Evolutionary conservation across 37 sponge, comb jelly and placozoan species (phyloP).

Genomic region (Chondrosia reniformis): DNA sequence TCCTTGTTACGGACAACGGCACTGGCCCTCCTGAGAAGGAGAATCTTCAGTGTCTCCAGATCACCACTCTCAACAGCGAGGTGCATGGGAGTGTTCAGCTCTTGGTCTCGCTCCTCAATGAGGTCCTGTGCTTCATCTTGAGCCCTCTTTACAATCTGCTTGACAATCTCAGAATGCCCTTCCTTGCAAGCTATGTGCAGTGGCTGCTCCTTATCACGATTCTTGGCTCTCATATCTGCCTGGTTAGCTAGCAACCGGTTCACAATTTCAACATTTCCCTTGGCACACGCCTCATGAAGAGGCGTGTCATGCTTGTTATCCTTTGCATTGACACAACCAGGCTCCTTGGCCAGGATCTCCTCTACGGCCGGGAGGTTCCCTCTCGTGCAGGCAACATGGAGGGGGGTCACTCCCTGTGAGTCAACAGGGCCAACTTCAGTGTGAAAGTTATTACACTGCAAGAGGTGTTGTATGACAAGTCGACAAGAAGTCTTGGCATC

Average conservation of each 20-base stretch:
- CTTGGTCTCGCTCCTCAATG: constrained; percentile 39
- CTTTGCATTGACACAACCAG: background rate
- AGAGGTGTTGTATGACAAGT: constrained; percentile 26
- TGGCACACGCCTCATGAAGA: constrained; percentile 76
- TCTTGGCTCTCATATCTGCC: background rate
- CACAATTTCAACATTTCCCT: constrained; percentile 56
- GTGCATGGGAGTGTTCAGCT: constrained; percentile 70
- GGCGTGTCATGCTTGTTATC: constrained; percentile 75
- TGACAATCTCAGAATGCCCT: constrained; percentile 70
- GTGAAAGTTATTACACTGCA: background rate
- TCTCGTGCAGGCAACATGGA: constrained; percentile 73
- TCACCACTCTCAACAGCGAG: constrained; percentile 75
- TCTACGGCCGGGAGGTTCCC: constrained; percentile 66
- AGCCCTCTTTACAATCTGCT: constrained; percentile 30
- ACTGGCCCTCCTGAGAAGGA: constrained; percentile 47
- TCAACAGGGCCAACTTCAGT: constrained; percentile 32
- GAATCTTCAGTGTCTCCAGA: constrained; percentile 54
- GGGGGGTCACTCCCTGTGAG: constrained; percentile 70
- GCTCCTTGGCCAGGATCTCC: constrained; percentile 24
- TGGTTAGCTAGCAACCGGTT: constrained; percentile 47
- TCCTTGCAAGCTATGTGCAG: constrained; percentile 78
- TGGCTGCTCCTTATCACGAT: constrained; percentile 46
- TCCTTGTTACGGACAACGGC: constrained; percentile 33
- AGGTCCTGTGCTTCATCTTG: constrained; percentile 11
- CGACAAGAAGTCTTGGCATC: constrained; percentile 32